Conservation (phyloP, 1,140 invertebrate species). For the Tetramorium simillimum region DNA sequence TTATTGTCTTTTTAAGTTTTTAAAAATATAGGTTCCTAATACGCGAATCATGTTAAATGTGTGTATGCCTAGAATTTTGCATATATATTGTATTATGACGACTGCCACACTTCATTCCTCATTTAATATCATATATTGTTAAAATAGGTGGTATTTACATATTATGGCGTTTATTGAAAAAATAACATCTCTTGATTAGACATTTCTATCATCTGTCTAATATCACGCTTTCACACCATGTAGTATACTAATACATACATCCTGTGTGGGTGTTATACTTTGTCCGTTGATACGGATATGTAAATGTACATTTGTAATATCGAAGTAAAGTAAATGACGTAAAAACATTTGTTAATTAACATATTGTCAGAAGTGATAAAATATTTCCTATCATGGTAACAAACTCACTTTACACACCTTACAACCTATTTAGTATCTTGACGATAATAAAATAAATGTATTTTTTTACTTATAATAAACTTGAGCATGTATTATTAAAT, state of each 20-base stretch:
- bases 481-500: no score
- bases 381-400: constrained; percentile 21
- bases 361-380: not conserved
- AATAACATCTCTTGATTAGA: constrained; percentile 39
- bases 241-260: constrained; percentile 2
- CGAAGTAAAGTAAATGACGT: not conserved
- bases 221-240: constrained; percentile 3
- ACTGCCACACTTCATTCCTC: not conserved
- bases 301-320: constrained; percentile 48
- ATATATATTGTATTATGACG: constrained; percentile 84
- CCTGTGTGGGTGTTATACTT: constrained; percentile 3
- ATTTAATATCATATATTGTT: not conserved
- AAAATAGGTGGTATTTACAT: constrained; percentile 28
- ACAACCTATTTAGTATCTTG: not conserved
- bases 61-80: constrained; percentile 82
- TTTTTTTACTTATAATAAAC: no score
- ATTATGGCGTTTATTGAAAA: constrained; percentile 52
- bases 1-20: constrained; percentile 74
- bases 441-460: no score
- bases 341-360: constrained; percentile 16
- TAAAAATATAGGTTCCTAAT: constrained; percentile 80
- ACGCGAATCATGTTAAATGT: constrained; percentile 68
- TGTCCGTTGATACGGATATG: constrained; percentile 31
- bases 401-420: constrained; percentile 31
- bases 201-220: constrained; percentile 25